Evolutionary conservation across 1,140 invertebrate genomes (phyloP).

Genomic region (Cyrtorhinus lividipennis): DNA sequence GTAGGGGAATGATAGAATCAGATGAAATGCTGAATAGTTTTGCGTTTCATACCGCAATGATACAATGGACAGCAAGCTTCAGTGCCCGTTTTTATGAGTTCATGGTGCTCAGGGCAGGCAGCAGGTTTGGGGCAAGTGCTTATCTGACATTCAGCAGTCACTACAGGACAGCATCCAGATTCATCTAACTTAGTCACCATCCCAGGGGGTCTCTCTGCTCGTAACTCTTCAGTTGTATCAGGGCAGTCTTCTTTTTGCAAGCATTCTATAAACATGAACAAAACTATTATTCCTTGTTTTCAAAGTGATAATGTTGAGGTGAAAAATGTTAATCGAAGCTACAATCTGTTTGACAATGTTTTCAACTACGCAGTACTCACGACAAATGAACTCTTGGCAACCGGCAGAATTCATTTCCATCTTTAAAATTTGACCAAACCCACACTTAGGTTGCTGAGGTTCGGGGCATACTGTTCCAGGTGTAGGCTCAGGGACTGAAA

Average conservation of each 20-base stretch:
- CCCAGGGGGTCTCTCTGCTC: constrained; percentile 38
- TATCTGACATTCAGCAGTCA: constrained; percentile 40
- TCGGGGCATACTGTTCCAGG: constrained; percentile 36
- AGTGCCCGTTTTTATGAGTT: constrained; percentile 31
- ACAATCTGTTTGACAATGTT: neutral
- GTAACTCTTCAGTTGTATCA: constrained; percentile 29
- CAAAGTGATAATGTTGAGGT: neutral
- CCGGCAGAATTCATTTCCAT: constrained; percentile 39
- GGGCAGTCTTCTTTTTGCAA: constrained; percentile 51
- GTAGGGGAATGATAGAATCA: no score
- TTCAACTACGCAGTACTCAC: constrained; percentile 33
- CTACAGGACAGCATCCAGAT: constrained; percentile 51
- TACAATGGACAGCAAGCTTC: constrained; percentile 48
- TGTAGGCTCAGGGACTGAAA: constrained; percentile 18
- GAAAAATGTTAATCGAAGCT: neutral
- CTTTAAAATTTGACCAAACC: constrained; percentile 50
- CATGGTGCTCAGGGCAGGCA: constrained; percentile 41
- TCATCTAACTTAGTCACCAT: constrained; percentile 39
- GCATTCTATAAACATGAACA: constrained; percentile 38
- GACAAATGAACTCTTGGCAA: constrained; percentile 52
- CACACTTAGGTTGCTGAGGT: constrained; percentile 47
- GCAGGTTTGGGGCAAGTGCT: constrained; percentile 41
- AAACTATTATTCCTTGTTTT: no score
- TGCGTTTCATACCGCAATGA: constrained; percentile 51
- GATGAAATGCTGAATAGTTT: no score